phyloP scores from a whole-genome alignment of 2,113 vertebrate genomes.

The Perognathus longimembris region DNA sequence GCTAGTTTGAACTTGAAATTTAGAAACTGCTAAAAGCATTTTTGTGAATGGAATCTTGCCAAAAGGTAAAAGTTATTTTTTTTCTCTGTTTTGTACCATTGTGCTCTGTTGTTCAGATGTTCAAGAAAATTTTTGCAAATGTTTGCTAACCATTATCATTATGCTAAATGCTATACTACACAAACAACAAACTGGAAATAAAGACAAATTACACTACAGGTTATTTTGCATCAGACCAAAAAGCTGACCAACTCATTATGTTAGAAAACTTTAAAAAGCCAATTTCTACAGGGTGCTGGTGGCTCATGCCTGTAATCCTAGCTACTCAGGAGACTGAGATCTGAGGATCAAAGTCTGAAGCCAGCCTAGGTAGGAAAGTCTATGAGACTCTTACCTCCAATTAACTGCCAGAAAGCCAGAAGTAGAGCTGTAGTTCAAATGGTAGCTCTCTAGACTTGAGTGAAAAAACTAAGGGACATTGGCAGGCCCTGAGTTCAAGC shows the following conservation, averaged over 20 bases:
- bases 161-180: background rate
- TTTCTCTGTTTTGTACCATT: background rate
- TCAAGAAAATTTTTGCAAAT: constrained; percentile 8
- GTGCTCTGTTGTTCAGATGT: background rate
- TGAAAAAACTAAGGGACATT: no score
- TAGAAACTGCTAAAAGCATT: constrained; percentile 50
- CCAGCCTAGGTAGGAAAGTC: no score
- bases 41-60: constrained; percentile 15
- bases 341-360: no score
- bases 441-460: no score
- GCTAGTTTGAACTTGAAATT: constrained; percentile 62
- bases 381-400: no score
- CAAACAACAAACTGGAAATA: constrained; percentile 21
- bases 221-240: background rate
- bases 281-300: no score
- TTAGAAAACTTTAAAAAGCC: background rate
- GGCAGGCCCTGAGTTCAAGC: no score
- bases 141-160: background rate
- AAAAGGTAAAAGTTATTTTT: constrained; percentile 47
- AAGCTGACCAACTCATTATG: background rate
- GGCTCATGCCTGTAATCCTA: no score
- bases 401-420: no score
- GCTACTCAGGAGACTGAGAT: no score
- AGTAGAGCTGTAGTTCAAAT: no score
- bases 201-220: background rate